A percentile compares a stretch with the other conserved stretches of the same genome.
Conservation (phyloP, 2,797 vertebrate genomes). For the Hirundo rustica region DNA sequence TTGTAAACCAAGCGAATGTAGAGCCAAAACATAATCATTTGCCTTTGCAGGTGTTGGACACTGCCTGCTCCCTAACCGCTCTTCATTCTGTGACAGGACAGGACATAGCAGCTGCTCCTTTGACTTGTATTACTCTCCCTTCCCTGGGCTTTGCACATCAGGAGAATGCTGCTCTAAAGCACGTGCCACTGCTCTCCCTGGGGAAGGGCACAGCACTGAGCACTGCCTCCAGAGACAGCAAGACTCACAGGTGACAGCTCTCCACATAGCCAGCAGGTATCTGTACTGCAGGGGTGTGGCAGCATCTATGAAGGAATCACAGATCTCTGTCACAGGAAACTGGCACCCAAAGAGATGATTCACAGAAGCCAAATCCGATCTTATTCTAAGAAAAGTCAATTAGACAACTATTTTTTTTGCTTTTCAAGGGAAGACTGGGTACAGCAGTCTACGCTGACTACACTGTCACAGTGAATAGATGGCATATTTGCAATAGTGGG, state of each 20-base stretch:
- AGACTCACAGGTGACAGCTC: not conserved
- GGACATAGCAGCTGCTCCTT: not conserved
- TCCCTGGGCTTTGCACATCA: not conserved
- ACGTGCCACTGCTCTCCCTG: not conserved
- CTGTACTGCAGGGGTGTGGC: not conserved
- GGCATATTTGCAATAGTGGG: not conserved
- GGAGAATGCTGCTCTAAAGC: not conserved
- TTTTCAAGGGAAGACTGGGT: not conserved
- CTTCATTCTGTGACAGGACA: not conserved
- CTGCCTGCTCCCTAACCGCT: not conserved
- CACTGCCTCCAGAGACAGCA: not conserved
- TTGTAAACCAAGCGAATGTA: not conserved
- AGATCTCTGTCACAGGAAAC: not conserved
- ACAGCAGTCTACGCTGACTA: not conserved
- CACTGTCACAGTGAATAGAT: not conserved
- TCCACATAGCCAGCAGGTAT: not conserved
- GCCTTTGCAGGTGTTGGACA: not conserved
- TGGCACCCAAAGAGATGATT: not conserved
- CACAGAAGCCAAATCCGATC: not conserved
- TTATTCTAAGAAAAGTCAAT: not conserved
- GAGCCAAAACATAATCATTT: not conserved
- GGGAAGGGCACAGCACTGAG: not conserved
- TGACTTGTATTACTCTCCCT: not conserved
- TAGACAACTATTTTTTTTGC: not conserved
- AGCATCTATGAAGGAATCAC: not conserved